Percentiles rank a stretch among this genome's conserved stretches.
phyloP scores from a whole-genome alignment of 2,797 vertebrate genomes.

The Hybognathus amarus region DNA sequence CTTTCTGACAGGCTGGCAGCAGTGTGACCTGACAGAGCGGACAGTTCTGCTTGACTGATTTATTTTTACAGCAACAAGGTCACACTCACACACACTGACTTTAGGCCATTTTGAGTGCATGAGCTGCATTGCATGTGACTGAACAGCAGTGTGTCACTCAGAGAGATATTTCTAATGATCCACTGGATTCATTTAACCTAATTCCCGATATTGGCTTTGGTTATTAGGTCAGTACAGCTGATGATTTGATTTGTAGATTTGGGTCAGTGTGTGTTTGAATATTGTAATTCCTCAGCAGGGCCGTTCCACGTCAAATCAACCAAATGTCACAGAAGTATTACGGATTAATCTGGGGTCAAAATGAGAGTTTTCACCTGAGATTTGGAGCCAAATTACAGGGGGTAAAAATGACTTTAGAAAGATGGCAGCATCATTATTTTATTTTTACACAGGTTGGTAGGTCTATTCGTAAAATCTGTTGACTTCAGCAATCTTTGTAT shows the following conservation, averaged over 20 bases:
- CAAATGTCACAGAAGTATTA: no score
- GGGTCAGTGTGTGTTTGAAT: neutral
- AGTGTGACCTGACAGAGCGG: conserved; percentile 30
- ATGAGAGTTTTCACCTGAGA: no score
- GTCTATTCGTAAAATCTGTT: no score
- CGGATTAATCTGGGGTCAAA: no score
- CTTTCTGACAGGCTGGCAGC: conserved; percentile 27
- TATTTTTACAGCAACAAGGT: conserved; percentile 53
- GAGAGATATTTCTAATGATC: conserved; percentile 10
- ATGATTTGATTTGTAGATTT: neutral
- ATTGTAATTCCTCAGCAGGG: neutral
- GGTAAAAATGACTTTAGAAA: no score
- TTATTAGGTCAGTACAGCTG: conserved; percentile 26
- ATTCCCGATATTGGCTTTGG: conserved; percentile 18
- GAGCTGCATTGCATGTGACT: conserved; percentile 35
- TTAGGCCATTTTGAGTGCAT: conserved; percentile 29
- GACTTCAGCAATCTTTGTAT: no score
- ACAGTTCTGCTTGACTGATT: conserved; percentile 48
- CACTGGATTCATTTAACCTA: conserved; percentile 39
- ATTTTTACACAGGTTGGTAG: no score
- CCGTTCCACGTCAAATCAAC: no score
- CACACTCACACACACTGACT: conserved; percentile 37
- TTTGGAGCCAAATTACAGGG: no score
- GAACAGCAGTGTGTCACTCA: neutral
- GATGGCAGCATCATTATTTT: no score